Percentiles rank a stretch among this genome's conserved stretches.
phyloP scores from a whole-genome alignment of 1,140 invertebrate genomes.

The Heliconius melpomene region DNA sequence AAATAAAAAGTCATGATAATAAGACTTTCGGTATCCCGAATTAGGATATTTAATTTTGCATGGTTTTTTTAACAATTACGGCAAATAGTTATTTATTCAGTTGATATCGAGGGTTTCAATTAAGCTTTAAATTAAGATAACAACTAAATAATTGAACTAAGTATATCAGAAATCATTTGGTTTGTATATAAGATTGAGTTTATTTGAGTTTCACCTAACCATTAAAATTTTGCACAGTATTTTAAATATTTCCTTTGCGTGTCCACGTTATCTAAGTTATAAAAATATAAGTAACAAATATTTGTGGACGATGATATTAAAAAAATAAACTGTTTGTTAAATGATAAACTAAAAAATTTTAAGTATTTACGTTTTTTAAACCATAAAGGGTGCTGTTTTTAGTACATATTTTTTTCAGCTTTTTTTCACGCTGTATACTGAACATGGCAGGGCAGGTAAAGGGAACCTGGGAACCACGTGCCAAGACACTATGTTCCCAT shows the following conservation, averaged over 20 bases:
- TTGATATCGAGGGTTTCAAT: neutral
- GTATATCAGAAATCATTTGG: neutral
- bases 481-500: too few relatives aligned
- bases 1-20: constrained; percentile 24
- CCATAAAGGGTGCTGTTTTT: neutral
- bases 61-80: neutral
- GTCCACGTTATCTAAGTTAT: neutral
- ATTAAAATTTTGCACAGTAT: neutral
- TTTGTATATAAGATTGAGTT: neutral
- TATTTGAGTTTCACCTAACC: neutral
- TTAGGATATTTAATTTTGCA: neutral
- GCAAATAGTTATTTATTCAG: neutral
- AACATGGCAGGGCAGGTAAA: too few relatives aligned
- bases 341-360: neutral
- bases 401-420: too few relatives aligned
- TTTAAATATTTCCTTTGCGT: neutral
- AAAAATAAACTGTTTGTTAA: neutral
- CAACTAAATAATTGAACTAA: neutral
- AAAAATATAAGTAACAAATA: neutral
- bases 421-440: too few relatives aligned
- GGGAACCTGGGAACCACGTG: too few relatives aligned
- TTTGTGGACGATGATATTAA: neutral
- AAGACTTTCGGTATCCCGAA: constrained; percentile 22
- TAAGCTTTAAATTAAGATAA: neutral
- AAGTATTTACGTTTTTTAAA: neutral